Base-by-base conservation (phyloP, 2,797 vertebrate genomes). In the Crenichthys baileyi region DNA sequence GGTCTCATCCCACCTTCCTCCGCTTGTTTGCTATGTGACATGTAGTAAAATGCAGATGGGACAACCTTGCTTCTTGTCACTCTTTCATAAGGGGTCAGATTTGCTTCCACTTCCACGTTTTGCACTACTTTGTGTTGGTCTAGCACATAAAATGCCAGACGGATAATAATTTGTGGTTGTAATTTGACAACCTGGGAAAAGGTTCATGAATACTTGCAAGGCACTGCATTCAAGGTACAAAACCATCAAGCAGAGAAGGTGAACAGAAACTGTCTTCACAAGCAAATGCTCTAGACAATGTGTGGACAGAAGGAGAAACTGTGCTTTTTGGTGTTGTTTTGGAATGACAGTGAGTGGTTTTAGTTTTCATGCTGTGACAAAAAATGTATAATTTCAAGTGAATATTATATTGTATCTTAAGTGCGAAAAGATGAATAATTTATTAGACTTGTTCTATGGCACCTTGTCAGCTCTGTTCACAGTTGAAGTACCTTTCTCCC, bases 301-400 rank as follows among this genome's bases (percentile, higher is more conserved):
- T 88, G 87, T 84, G 88, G 65, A 79, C 72, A 2, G 55, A 83
- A 85, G 80, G 79, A 87, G 83, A 82, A 87, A 85, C 82, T 86
- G 78, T 84, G 77, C 79, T 75, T 83, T 76, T 90, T 77, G 53
- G 82, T 89, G 82, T 48, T 51, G 85, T 90, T 85, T 90, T 84
- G 67, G 86, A 88, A 85, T 75, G 89, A 73, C 83, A 76, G 82
- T 89, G 85, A 87, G 83, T 84, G 87, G 67, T 90, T 71, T 80
- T 90, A 85, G 82, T 88, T 77, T 91, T 90, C 89, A 89, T 91
- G 91, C 89, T 93, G 92, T 93, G 90, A 93, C 91, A 82, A 87
- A 87, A 70, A 86, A 88, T 86, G 89, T 91, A 89, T 76, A 86
- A 89, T 85, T 88, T 84, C 70, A 81, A 89, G 80, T 88, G 75